A percentile compares a stretch with the other conserved stretches of the same genome.
Evolutionary conservation across 64 coral and sea anemone genomes (phyloP).

Genomic region (Montipora foliosa): DNA sequence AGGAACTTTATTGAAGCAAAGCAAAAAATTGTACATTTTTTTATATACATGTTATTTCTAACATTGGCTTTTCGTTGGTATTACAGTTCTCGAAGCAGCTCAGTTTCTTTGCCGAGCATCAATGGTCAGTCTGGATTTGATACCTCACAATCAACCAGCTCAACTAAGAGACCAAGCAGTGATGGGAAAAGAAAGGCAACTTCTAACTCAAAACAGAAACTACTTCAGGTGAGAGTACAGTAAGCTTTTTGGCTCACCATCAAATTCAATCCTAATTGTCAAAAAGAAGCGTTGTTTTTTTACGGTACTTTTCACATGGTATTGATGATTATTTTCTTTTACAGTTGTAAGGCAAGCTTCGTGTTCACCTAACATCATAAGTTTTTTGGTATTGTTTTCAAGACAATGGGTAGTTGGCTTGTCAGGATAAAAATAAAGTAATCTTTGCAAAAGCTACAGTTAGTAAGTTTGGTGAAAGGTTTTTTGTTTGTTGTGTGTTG

Average conservation of each 20-base stretch:
- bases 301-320: no score
- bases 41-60: neutral
- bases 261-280: neutral
- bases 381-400: neutral
- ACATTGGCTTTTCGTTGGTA: neutral
- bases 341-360: no score
- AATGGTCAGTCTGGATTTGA: conserved; percentile 45
- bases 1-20: neutral
- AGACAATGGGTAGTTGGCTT: neutral
- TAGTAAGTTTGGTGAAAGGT: no score
- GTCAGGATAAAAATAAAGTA: neutral
- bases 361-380: neutral
- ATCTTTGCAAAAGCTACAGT: no score
- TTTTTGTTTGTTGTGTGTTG: no score
- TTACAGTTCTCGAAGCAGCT: conserved; percentile 65
- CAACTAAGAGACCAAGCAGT: conserved; percentile 88
- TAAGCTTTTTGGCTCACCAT: neutral
- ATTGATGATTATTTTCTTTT: no score
- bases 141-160: neutral
- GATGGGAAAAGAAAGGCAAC: conserved; percentile 89
- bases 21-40: neutral
- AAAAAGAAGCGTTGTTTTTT: no score
- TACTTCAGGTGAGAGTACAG: neutral
- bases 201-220: conserved; percentile 46
- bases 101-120: conserved; percentile 91